Evolutionary conservation across 2,113 vertebrate genomes (phyloP).

Genomic region (Poeciliopsis retropinna): DNA sequence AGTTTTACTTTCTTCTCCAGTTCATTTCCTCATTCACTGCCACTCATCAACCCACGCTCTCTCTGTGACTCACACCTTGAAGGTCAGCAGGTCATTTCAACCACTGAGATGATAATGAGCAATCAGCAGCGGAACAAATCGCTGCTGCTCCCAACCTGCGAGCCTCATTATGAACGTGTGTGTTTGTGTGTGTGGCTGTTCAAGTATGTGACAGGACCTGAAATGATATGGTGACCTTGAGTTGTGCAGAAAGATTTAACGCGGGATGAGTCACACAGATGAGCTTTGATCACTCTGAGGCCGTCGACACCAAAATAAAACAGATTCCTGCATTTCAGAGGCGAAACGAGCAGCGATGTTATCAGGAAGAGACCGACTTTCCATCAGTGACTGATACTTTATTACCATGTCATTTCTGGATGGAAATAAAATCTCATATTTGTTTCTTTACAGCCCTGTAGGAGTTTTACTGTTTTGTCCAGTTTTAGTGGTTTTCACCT

Average conservation of each 20-base stretch:
- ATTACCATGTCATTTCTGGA: neutral
- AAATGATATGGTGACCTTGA: constrained; percentile 32
- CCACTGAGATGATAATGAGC: constrained; percentile 47
- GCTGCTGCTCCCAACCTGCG: constrained; percentile 20
- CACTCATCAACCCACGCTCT: neutral
- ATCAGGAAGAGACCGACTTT: neutral
- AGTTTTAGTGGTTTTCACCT: no score
- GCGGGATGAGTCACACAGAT: neutral
- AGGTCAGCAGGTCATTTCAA: constrained; percentile 40
- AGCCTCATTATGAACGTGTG: constrained; percentile 32
- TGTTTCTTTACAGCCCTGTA: no score
- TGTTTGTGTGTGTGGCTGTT: constrained; percentile 6
- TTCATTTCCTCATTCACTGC: neutral
- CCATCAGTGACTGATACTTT: neutral
- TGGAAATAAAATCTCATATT: neutral
- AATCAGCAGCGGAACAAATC: constrained; percentile 56
- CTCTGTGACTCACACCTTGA: constrained; percentile 28
- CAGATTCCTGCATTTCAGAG: neutral
- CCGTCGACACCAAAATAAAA: neutral
- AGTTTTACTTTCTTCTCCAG: neutral
- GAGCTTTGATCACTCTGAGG: neutral
- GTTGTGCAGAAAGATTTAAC: constrained; percentile 1
- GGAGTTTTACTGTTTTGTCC: no score
- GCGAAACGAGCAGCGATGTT: neutral
- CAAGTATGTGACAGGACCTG: constrained; percentile 5